Evolutionary conservation across 2,888 invertebrate species (phyloP).

Genomic region (Noctua fimbriata): DNA sequence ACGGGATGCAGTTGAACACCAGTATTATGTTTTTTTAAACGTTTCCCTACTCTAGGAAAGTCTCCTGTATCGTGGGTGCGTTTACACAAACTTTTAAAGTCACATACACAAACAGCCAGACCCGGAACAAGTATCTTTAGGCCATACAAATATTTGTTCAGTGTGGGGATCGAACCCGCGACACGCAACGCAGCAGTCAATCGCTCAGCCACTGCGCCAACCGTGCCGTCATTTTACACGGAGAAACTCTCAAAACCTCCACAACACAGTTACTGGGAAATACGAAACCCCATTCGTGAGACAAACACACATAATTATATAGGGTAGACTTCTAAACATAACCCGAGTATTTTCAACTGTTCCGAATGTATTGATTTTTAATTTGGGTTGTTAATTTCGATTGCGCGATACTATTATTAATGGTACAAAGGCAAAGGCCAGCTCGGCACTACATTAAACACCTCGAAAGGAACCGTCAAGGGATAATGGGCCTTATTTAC

Average conservation of each 20-base stretch:
- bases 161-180: too few relatives aligned
- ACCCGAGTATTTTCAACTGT: slow-evolving; percentile 24
- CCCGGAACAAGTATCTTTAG: too few relatives aligned
- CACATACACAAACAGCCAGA: too few relatives aligned
- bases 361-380: slow-evolving; percentile 80
- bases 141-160: too few relatives aligned
- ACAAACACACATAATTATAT: neutral
- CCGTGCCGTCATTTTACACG: neutral
- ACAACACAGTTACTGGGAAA: neutral
- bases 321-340: slow-evolving; percentile 5
- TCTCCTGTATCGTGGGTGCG: too few relatives aligned
- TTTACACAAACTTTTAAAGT: too few relatives aligned
- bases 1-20: neutral
- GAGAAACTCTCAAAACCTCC: neutral
- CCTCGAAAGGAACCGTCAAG: slow-evolving; percentile 75
- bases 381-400: slow-evolving; percentile 82
- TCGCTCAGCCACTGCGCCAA: too few relatives aligned
- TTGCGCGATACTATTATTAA: slow-evolving; percentile 85
- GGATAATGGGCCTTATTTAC: slow-evolving; percentile 81
- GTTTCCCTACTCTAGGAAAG: too few relatives aligned
- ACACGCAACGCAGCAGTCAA: too few relatives aligned
- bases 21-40: neutral
- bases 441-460: slow-evolving; percentile 80
- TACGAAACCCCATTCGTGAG: neutral
- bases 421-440: slow-evolving; percentile 79